phyloP scores from a whole-genome alignment of 2,797 vertebrate genomes.

The Coracias cyanogaster region DNA sequence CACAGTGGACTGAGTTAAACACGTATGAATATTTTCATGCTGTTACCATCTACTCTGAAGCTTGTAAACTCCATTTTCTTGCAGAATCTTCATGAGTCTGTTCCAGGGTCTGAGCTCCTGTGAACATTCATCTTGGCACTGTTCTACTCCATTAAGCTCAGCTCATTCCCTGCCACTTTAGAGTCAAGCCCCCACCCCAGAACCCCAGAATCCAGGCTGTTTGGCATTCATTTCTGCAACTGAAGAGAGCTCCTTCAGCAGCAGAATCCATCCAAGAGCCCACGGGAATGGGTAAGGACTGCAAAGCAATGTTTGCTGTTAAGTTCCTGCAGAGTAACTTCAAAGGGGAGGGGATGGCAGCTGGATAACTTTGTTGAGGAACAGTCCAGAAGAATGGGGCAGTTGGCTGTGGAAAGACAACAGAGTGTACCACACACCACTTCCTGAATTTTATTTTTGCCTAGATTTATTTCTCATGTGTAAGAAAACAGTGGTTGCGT shows the following conservation, averaged over 20 bases:
- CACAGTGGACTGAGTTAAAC: neutral
- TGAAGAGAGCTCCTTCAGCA: neutral
- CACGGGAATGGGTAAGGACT: neutral
- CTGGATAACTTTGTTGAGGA: neutral
- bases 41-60: neutral
- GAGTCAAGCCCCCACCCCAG: neutral
- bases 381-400: neutral
- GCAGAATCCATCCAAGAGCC: neutral
- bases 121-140: neutral
- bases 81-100: neutral
- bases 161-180: neutral
- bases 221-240: neutral
- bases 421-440: neutral
- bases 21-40: neutral
- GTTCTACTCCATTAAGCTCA: neutral
- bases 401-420: neutral
- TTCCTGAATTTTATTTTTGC: neutral
- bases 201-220: too few species aligned
- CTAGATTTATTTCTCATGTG: neutral
- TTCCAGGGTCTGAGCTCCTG: neutral
- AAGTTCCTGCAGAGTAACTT: neutral
- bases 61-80: neutral
- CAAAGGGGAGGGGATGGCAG: neutral
- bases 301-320: rapidly evolving
- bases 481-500: neutral